Evolutionary conservation across 2,797 vertebrate species (phyloP), one percentile per base, ranked within the genome.

Genomic region (Liasis olivaceus): DNA sequence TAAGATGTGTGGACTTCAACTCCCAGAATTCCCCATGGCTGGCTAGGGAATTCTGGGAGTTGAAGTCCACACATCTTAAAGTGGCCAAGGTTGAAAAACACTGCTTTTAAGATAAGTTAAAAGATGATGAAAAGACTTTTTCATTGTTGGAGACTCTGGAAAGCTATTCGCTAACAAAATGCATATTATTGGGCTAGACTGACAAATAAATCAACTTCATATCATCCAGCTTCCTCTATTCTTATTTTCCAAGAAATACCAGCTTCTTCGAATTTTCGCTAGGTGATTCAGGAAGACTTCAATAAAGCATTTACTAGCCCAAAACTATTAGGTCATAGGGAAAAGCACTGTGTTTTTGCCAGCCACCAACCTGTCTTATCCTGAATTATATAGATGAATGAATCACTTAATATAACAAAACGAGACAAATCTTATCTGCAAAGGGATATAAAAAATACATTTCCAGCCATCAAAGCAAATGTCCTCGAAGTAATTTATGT

Each of bases 321-420:
- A 4, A 12, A 86, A 87, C 92, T 2, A 28, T 92, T 91, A 91
- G 2, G 86, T 90, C 95, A 85, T 6, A 87, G 54, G 63, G 51
- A 77, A 24, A 96, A 93, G 59, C 31, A 84, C 87, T 91, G 17
- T 15, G 62, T 60, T 94, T 91, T 94, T 92, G 22, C 92, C 93
- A 84, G 28, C 51, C 28, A 15, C 86, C 92, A 60, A 94, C 90
- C 11, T 93, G 85, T 90, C 47, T 2, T 93, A 85, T 95, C 96
- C 96, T 95, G 94, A 96, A 96, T 88, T 88, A 94, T 81, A 90
- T 89, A 91, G 93, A 93, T 93, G 92, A 94, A 92, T 95, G 92
- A 97, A 96, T 13, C 9, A 89, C 2, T 87, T 81, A 90, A 94
- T 95, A 96, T 94, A 96, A 94, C 15, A 95, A 95, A 96, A 89